Evolutionary conservation across 1,140 invertebrate genomes (phyloP), one percentile per base, ranked within the genome.

Genomic region (Harlomillsia oculata): DNA sequence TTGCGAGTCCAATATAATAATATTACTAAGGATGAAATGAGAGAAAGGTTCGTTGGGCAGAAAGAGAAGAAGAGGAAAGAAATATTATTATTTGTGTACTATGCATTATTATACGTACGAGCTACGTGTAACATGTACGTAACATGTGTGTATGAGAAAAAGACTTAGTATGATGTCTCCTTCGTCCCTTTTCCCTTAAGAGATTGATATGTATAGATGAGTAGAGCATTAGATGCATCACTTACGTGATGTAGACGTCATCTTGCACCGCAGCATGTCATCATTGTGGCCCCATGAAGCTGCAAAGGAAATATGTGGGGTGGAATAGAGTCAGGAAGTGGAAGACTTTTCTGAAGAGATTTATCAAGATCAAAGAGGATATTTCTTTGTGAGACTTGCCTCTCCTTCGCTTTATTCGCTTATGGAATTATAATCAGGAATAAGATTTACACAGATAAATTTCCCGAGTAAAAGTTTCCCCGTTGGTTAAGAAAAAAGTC

Each of bases 311-410:
- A 56, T 50, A 56, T 56, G 53, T 51, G 23, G 36, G 45, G 20
- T 34, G 28, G 29, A 51, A 57, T 37, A 37, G 30, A 46, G 41
- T n/a, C n/a, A 54, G 39, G 49, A 46, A 57, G 60, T 45, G 36
- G 50, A 28, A 49, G 52, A 51, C 34, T 45, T 56, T 60, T 60
- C 59, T 44, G 26, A 26, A 59, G 52, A 63, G 61, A 63, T 63
- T 63, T 63, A 63, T 63, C 61, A 63, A 63, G 61, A 63, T 63
- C 61, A 63, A 63, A 63, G 61, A 63, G 56, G 60, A 62, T 58
- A 57, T 62, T 30, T 62, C 55, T 58, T 57, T 55, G 52, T 53
- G 54, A 48, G 37, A 32, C 32, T 46, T 16, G 41, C 50, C 43
- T 54, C 41, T 51, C 44, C 50, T 52, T 32, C 36, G 39, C 46